A percentile compares a stretch with the other conserved stretches of the same genome.
Conservation (phyloP, 1,140 invertebrate species). For the Tetragnatha versicolor region DNA sequence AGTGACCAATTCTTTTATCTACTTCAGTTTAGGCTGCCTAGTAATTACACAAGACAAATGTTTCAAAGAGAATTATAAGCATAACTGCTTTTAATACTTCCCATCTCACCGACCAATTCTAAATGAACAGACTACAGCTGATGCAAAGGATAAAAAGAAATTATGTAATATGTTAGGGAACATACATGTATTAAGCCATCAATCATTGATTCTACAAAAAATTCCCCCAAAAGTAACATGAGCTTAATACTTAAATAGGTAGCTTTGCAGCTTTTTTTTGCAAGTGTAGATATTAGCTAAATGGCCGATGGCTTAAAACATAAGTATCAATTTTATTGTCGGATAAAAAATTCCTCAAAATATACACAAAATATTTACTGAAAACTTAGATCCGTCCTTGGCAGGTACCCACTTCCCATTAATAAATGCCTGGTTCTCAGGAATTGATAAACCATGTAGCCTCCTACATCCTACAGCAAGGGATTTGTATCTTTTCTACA, state of each 20-base stretch:
- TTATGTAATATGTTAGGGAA: too few relatives aligned
- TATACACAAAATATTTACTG: conserved; percentile 66
- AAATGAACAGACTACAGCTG: too few relatives aligned
- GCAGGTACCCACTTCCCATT: conserved; percentile 84
- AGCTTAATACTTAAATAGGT: neutral
- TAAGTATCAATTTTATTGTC: neutral
- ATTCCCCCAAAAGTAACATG: neutral
- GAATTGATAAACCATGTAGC: conserved; percentile 50
- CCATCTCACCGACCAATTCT: too few relatives aligned
- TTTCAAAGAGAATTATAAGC: too few relatives aligned
- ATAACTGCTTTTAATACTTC: too few relatives aligned
- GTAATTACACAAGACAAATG: too few relatives aligned
- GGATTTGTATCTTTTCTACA: neutral
- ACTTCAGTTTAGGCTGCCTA: too few relatives aligned
- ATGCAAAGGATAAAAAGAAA: too few relatives aligned
- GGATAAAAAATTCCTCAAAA: neutral
- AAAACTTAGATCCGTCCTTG: conserved; percentile 73
- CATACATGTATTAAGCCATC: neutral
- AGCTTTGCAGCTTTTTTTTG: neutral
- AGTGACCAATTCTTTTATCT: too few relatives aligned
- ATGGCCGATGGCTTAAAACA: conserved; percentile 65
- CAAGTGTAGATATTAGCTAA: conserved; percentile 34
- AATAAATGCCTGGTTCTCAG: conserved; percentile 72
- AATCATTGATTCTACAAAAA: neutral
- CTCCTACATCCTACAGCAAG: neutral